A percentile compares a stretch with the other conserved stretches of the same genome.
Evolutionary conservation across 1,140 invertebrate genomes (phyloP).

Genomic region (Stegodyphus mimosarum): DNA sequence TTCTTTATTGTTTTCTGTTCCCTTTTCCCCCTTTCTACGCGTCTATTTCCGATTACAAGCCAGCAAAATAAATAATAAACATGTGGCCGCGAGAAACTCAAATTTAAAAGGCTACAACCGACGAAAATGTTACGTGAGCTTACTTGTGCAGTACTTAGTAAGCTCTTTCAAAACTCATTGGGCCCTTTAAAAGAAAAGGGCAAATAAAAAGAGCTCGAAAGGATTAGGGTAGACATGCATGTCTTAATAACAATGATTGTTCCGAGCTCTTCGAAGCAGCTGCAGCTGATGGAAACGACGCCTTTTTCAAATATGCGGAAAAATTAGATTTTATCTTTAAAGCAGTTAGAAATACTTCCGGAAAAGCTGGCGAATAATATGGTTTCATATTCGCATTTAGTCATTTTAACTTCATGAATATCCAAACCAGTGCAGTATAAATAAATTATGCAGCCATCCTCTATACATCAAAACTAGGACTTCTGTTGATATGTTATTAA

Average conservation of each 20-base stretch:
- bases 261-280: constrained; percentile 31
- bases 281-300: constrained; percentile 24
- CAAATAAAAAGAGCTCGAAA: constrained; percentile 26
- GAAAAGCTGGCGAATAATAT: too few relatives aligned
- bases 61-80: constrained; percentile 49
- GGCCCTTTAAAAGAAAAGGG: constrained; percentile 21
- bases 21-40: neutral
- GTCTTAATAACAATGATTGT: constrained; percentile 25
- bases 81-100: constrained; percentile 35
- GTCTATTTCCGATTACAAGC: constrained; percentile 27
- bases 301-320: constrained; percentile 22
- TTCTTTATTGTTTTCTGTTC: neutral
- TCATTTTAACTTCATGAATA: too few relatives aligned
- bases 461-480: too few relatives aligned
- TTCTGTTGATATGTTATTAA: too few relatives aligned
- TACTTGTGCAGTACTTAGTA: constrained; percentile 41
- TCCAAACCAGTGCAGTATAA: too few relatives aligned
- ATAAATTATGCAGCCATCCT: too few relatives aligned
- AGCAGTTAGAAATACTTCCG: too few relatives aligned
- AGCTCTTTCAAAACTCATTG: constrained; percentile 23
- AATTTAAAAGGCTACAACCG: constrained; percentile 40
- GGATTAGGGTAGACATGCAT: constrained; percentile 27
- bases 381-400: too few relatives aligned
- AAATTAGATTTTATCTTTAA: too few relatives aligned
- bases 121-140: constrained; percentile 14